Conservation (phyloP, 2,888 invertebrate genomes). For the Phyllotreta striolata region DNA sequence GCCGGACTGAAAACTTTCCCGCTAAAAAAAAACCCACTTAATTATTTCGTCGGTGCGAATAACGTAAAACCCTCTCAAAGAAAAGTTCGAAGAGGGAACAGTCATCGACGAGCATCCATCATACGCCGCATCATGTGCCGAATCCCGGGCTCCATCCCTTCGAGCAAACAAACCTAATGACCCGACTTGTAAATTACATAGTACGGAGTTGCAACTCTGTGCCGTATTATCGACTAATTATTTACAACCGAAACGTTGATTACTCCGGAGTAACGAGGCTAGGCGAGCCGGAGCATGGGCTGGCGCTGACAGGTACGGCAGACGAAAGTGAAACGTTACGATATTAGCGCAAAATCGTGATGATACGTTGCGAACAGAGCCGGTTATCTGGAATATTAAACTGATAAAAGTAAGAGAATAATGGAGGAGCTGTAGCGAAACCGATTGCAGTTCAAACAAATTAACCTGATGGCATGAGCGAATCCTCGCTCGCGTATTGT, state of each 20-base stretch:
- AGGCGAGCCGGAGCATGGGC: constrained; percentile 2
- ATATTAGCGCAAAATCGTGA: neutral
- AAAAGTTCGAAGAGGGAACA: neutral
- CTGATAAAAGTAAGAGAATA: too few species aligned
- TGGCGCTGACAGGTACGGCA: constrained; percentile 1
- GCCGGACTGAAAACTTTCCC: too few species aligned
- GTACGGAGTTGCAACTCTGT: neutral
- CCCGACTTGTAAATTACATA: constrained; percentile 13
- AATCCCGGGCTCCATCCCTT: neutral
- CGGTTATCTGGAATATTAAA: too few species aligned
- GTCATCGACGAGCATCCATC: constrained; percentile 8
- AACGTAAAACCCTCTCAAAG: too few species aligned
- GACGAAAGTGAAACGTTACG: constrained; percentile 7
- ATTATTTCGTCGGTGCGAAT: too few species aligned
- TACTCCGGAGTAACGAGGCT: neutral
- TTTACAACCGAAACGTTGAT: constrained; percentile 9
- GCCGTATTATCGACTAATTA: constrained; percentile 12
- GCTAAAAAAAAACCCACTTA: too few species aligned
- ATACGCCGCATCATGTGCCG: neutral
- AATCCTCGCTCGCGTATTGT: too few species aligned
- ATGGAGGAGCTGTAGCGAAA: too few species aligned
- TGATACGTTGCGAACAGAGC: too few species aligned
- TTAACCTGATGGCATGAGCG: too few species aligned
- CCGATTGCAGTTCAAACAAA: too few species aligned
- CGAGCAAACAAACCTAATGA: constrained; percentile 8